Evolutionary conservation across 2,113 vertebrate genomes (phyloP).

Genomic region (Illadopsis cleaveri): DNA sequence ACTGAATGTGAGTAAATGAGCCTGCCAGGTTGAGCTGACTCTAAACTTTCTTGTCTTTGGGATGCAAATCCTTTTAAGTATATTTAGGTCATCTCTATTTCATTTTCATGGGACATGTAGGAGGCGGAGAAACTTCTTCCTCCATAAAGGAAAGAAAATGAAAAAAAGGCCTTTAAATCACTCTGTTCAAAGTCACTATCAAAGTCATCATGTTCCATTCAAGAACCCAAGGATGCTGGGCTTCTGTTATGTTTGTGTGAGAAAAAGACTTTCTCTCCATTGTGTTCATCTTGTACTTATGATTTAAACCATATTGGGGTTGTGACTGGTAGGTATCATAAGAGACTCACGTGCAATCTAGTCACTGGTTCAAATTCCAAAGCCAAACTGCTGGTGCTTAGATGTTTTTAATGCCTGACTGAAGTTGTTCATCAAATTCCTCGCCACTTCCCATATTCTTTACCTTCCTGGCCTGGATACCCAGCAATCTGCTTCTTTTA

Average conservation of each 20-base stretch:
- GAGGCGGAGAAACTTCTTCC: background rate
- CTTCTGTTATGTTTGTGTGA: background rate
- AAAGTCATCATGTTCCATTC: background rate
- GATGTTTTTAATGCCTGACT: background rate
- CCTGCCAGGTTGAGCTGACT: conserved; percentile 60
- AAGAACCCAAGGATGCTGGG: background rate
- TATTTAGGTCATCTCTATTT: conserved; percentile 56
- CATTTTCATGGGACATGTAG: conserved; percentile 24
- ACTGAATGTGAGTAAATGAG: conserved; percentile 58
- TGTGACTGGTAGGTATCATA: background rate
- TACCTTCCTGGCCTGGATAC: background rate
- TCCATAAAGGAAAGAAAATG: background rate
- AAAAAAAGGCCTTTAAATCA: conserved; percentile 30
- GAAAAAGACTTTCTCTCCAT: background rate
- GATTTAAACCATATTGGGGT: background rate
- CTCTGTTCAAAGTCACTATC: background rate
- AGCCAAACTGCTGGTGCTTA: background rate
- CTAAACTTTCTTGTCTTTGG: conserved; percentile 59
- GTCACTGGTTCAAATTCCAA: background rate
- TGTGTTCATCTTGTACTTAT: background rate
- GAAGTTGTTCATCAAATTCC: background rate
- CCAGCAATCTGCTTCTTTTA: background rate
- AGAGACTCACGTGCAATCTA: background rate
- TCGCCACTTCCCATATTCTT: background rate
- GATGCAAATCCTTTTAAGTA: conserved; percentile 49